These are phyloP conservation scores for Eudyptes chrysolophus DNA, from an alignment of 2,113 vertebrate genomes.

Conservation along the genomic window DNA sequence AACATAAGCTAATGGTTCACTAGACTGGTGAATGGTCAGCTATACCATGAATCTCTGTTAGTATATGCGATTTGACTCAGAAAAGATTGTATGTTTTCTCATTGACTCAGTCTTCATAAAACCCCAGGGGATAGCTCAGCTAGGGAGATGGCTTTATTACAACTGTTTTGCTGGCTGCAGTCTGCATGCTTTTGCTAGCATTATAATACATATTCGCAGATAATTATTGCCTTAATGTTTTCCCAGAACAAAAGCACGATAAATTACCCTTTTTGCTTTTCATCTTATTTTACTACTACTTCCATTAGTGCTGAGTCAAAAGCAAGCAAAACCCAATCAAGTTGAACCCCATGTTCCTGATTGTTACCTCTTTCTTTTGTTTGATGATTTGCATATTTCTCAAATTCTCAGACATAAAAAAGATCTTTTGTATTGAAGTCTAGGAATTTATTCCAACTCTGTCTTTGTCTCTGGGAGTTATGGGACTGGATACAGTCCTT, in stretches of 20 bases:
- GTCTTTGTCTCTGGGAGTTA: neutral
- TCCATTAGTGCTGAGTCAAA: neutral
- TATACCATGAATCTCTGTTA: neutral
- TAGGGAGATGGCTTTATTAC: neutral
- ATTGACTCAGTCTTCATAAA: neutral
- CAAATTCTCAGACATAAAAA: neutral
- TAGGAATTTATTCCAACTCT: neutral
- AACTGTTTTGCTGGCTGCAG: neutral
- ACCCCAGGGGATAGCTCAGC: neutral
- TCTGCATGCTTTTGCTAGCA: neutral
- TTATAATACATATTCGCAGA: neutral
- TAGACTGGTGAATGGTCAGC: neutral
- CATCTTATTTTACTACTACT: neutral
- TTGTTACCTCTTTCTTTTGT: neutral
- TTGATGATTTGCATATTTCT: neutral
- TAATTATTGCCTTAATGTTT: neutral
- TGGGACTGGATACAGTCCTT: neutral
- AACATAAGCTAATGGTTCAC: neutral
- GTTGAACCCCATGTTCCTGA: neutral
- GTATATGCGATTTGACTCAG: neutral
- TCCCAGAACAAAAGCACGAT: neutral
- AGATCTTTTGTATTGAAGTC: neutral
- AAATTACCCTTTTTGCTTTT: neutral
- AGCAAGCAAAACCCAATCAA: neutral
- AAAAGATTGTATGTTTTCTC: neutral